These are phyloP conservation scores for Pogonomyrmex barbatus DNA, from an alignment of 1,140 invertebrate genomes.

Conservation along the genomic window DNA sequence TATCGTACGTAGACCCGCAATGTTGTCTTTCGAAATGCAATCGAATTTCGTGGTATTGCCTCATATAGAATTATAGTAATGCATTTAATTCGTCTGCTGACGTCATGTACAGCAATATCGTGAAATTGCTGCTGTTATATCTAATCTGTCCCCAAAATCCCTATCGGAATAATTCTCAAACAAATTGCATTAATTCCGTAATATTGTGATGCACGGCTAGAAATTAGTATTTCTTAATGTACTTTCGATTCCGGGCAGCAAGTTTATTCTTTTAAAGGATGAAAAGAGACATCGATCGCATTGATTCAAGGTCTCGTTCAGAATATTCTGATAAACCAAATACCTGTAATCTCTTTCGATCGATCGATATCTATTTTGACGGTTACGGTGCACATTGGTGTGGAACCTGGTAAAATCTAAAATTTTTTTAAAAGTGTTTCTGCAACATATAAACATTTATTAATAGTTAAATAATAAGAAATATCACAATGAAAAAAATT, in stretches of 20 bases:
- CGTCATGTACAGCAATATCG: conserved; percentile 55
- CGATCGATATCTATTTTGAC: neutral
- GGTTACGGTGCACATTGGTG: neutral
- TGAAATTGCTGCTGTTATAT: conserved; percentile 66
- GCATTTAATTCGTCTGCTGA: conserved; percentile 7
- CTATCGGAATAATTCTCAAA: neutral
- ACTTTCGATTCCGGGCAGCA: neutral
- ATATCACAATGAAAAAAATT: neutral
- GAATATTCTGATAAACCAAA: conserved; percentile 12
- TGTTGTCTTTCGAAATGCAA: neutral
- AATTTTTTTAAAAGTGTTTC: neutral
- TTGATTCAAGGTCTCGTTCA: neutral
- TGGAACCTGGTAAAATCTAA: neutral
- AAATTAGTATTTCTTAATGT: neutral
- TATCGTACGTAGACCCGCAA: conserved; percentile 15
- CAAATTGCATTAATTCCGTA: neutral
- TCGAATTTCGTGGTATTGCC: conserved; percentile 12
- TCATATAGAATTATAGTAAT: neutral
- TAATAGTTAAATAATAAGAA: neutral
- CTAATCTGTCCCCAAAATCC: conserved; percentile 64
- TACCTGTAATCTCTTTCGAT: neutral
- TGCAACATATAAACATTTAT: conserved; percentile 6
- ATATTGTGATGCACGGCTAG: neutral
- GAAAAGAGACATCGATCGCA: neutral
- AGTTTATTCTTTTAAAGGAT: neutral